Evolutionary conservation across 1,140 invertebrate species (phyloP), one percentile per base, ranked within the genome.

Genomic region (Bathynomus jamesi): DNA sequence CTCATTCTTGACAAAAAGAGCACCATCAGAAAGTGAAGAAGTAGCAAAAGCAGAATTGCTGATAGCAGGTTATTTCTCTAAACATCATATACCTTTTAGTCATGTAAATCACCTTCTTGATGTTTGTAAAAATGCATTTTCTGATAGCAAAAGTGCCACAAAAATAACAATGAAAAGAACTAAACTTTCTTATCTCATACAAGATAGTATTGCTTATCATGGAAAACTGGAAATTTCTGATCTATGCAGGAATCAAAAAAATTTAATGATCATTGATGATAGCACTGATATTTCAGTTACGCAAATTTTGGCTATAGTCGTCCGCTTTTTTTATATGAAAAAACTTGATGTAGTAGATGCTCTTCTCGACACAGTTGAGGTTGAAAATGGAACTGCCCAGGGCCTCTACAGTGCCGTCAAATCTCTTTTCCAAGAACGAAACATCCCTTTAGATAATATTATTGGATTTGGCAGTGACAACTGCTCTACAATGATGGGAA

Each of bases 391-490:
- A 65, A 76, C 17, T 64, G 28, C 61, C 31, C 30, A 30, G 29
- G 53, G 68, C 28, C 62, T 70, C 8, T 74, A 65, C 53, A 61
- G 65, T 10, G 28, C 21, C 25, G 67, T 66, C 24, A 60, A 65
- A 60, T 29, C 65, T 29, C 30, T 69, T 29, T 65, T 69, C 1
- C 30, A 70, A 65, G 32, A 40, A 28, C 67, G 67, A 31, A 65
- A 67, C 13, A 73, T 73, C 24, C 71, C 74, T 60, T 24, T 75
- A 3, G 25, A 76, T 28, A 76, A 76, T 27, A 67, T 73, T 63
- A 67, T 73, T 70, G 74, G 74, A 29, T 69, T 73, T 62, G 31
- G 32, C 27, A 65, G 63, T 63, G 71, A 71, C 11, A 71, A 71
- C 31, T 72, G 67, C n/a, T 66, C 72, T 32, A 70, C 67, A 21